Base-by-base conservation (phyloP, 2,113 vertebrate species). In the Scolopax mira region DNA sequence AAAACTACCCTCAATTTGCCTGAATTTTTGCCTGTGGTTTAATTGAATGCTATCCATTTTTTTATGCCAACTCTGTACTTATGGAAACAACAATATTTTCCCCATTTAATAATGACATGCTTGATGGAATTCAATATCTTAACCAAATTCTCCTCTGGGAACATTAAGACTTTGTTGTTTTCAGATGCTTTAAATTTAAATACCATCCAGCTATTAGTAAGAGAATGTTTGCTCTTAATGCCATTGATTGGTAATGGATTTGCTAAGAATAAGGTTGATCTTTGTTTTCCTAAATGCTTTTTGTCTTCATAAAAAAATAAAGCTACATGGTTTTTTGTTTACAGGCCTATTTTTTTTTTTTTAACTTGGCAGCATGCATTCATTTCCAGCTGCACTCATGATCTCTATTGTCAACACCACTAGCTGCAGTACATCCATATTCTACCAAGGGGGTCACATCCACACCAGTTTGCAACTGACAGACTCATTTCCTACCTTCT, bases 401-500 rank as follows among this genome's bases (percentile, higher is more conserved):
- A 44, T 88, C 78, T 77, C 85, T 92, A 46, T 8, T 81, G 90
- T 93, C 79, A 96, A 70, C 67, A 81, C 28, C 13, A 16, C 33
- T 75, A 74, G 82, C 90, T 96, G 64, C 81, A 96, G 85, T 65
- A 95, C 78, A 97, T 96, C 62, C 79, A 10, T 87, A 89, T 94
- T 95, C 95, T 90, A 96, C 72, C 75, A 86, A 91, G 89, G 90
- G 88, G 95, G 93, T 97, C 93, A 88, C 79, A 96, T 83, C 90
- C 88, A 81, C 73, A 96, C 89, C 55, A 93, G 91, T 96, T 90
- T 96, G 95, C 77, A 96, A 79, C 28, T 96, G 95, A 97, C 92
- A 98, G 96, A 98, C 94, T 97, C 90, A 97, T 98, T 98, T 97
- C 88, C 93, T 95, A 87, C 94, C 95, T 98, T 97, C 98, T 98